Evolutionary conservation across 2,113 vertebrate species (phyloP).

Genomic region (Neotoma lepida): DNA sequence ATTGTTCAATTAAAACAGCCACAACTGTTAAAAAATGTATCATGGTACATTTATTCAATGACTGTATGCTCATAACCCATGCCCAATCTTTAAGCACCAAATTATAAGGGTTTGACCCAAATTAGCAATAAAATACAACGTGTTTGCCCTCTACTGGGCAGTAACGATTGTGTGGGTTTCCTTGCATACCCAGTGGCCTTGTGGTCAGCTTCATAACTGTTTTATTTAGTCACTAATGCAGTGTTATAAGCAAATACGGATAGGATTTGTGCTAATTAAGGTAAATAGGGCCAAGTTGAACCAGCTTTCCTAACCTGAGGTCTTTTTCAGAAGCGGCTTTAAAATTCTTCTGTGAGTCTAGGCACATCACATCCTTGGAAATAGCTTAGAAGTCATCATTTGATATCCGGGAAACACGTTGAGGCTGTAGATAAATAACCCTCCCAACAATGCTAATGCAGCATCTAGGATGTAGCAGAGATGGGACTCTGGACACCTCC

Average conservation of each 20-base stretch:
- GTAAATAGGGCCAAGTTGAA: conserved; percentile 66
- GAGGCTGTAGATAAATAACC: conserved; percentile 76
- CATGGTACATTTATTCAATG: conserved; percentile 69
- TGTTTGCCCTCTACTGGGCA: conserved; percentile 69
- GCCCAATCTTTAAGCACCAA: conserved; percentile 63
- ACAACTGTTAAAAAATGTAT: conserved; percentile 70
- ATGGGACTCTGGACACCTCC: conserved; percentile 65
- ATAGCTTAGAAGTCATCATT: conserved; percentile 69
- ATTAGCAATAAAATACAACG: conserved; percentile 74
- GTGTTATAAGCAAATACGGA: conserved; percentile 72
- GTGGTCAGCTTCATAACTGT: conserved; percentile 65
- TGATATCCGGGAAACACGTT: conserved; percentile 71
- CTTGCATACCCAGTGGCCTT: conserved; percentile 69
- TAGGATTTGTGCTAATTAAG: conserved; percentile 76
- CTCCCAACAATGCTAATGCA: conserved; percentile 78
- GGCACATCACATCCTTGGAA: conserved; percentile 46
- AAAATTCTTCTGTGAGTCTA: conserved; percentile 73
- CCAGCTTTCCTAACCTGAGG: conserved; percentile 29
- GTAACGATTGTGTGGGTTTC: conserved; percentile 67
- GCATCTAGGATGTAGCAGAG: conserved; percentile 75
- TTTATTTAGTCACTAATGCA: conserved; percentile 72
- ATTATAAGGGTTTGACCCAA: conserved; percentile 73
- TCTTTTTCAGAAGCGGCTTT: conserved; percentile 61
- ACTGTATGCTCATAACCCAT: conserved; percentile 67
- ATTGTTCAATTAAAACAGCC: conserved; percentile 72